These are phyloP conservation scores for Heterotis niloticus DNA, from an alignment of 2,113 vertebrate genomes.

Conservation along the genomic window DNA sequence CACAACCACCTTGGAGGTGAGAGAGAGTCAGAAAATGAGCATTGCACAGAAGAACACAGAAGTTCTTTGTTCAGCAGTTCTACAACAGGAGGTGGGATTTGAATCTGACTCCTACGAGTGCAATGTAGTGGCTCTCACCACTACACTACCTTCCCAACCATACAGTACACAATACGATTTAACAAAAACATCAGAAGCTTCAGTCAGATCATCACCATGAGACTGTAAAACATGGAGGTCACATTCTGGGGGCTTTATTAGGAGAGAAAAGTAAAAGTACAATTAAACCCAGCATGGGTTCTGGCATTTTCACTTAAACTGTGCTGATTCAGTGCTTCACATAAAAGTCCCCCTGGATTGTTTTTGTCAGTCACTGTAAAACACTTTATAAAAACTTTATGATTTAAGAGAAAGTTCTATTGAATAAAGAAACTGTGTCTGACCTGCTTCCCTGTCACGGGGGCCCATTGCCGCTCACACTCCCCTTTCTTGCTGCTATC, in stretches of 20 bases:
- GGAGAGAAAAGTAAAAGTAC: no score
- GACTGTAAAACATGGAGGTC: neutral
- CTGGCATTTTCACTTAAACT: neutral
- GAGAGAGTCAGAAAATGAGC: neutral
- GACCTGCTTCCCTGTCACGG: slow-evolving; percentile 49
- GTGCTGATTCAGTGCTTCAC: no score
- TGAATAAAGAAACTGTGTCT: neutral
- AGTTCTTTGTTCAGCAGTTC: no score
- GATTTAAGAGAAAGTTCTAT: neutral
- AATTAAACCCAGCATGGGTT: neutral
- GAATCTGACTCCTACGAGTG: no score
- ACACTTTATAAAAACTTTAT: neutral
- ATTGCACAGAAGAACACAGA: neutral
- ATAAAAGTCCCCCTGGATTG: no score
- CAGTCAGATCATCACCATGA: neutral
- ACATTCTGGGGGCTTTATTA: no score
- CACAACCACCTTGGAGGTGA: slow-evolving; percentile 54
- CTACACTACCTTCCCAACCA: no score
- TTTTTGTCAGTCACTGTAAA: no score
- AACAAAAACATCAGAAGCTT: neutral
- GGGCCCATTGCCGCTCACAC: slow-evolving; percentile 55
- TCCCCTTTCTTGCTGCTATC: slow-evolving; percentile 39
- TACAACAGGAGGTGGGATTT: no score
- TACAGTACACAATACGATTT: neutral
- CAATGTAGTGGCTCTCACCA: no score